Percentiles rank a stretch among this genome's conserved stretches.
Conservation (phyloP, 2,113 vertebrate species). For the Rhea pennata region DNA sequence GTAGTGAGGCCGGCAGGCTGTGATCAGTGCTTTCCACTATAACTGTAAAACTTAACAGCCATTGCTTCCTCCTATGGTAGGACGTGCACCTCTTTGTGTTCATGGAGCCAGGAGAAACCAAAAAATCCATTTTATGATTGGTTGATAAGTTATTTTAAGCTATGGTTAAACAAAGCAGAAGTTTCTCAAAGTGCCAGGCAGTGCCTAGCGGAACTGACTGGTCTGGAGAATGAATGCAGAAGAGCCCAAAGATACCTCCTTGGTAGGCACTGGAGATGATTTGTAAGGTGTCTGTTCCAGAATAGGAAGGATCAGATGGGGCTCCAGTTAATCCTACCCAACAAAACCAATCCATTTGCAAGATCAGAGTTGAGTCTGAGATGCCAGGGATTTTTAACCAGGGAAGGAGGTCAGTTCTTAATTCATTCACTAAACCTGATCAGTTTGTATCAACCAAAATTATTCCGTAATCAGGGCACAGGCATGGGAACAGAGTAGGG, state of each 20-base stretch:
- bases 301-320: not conserved
- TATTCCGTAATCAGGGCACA: not conserved
- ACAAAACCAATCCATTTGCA: not conserved
- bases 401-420: not conserved
- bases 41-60: constrained; percentile 85
- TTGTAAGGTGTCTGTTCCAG: constrained; percentile 31
- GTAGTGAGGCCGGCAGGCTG: constrained; percentile 79
- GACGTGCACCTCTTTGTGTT: constrained; percentile 89
- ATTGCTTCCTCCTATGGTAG: constrained; percentile 99
- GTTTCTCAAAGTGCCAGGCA: constrained; percentile 15
- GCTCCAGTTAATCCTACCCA: not conserved
- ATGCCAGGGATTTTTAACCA: not conserved
- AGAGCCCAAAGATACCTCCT: constrained; percentile 25
- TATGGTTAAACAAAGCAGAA: constrained; percentile 22
- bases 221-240: not conserved
- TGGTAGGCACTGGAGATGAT: constrained; percentile 46
- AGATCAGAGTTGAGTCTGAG: not conserved
- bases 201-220: constrained; percentile 34
- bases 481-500: not conserved
- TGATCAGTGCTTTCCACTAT: constrained; percentile 68
- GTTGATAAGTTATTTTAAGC: constrained; percentile 56
- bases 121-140: constrained; percentile 75
- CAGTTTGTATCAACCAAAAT: constrained; percentile 30
- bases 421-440: constrained; percentile 21
- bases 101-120: constrained; percentile 85